These are phyloP conservation scores for Acridotheres tristis DNA, from an alignment of 2,797 vertebrate species.

Conservation along the genomic window DNA sequence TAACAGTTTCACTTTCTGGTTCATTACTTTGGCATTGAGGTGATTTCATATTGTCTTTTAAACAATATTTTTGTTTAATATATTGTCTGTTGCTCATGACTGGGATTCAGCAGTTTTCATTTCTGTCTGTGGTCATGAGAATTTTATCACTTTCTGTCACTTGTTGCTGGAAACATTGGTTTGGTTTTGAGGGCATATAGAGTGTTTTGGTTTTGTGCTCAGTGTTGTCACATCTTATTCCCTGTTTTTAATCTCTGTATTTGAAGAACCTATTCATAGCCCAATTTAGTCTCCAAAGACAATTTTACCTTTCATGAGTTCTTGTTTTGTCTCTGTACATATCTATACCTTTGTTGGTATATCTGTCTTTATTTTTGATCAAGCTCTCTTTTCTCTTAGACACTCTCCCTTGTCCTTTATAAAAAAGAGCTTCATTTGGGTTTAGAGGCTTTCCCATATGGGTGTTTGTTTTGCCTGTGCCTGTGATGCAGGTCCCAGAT, in stretches of 20 bases:
- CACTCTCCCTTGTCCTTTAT: not conserved
- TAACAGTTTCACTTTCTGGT: not conserved
- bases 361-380: not conserved
- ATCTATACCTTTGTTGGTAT: not conserved
- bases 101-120: not conserved
- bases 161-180: not conserved
- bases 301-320: rapidly evolving
- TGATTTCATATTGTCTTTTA: not conserved
- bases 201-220: not conserved
- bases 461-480: not conserved
- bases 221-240: not conserved
- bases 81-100: not conserved
- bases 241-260: rapidly evolving
- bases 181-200: not conserved
- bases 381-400: not conserved
- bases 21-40: not conserved
- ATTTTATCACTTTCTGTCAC: not conserved
- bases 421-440: not conserved
- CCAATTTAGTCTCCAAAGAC: not conserved
- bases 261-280: not conserved
- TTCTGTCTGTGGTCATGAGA: not conserved
- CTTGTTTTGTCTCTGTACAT: not conserved
- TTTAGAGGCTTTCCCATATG: not conserved
- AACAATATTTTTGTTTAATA: too few relatives aligned
- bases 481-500: not conserved